Evolutionary conservation across 2,888 invertebrate genomes (phyloP).

Genomic region (Corbicula japonica): DNA sequence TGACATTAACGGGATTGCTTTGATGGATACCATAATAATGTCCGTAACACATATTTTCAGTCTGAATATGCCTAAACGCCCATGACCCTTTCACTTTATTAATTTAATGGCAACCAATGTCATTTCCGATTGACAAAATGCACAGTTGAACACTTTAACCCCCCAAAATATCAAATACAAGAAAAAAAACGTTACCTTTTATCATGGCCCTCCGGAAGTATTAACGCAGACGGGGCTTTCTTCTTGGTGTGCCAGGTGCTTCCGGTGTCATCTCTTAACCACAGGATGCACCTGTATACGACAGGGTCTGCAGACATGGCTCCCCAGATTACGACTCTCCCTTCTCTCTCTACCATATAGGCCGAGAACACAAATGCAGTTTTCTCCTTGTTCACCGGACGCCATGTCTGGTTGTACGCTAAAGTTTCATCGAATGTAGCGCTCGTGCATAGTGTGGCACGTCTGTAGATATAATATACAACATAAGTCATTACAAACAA

Average conservation of each 20-base stretch:
- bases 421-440: neutral
- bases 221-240: neutral
- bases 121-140: too few species aligned
- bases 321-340: neutral
- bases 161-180: too few species aligned
- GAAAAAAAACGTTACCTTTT: neutral
- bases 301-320: neutral
- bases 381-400: neutral
- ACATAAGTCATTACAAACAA: too few species aligned
- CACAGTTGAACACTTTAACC: too few species aligned
- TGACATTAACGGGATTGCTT: too few species aligned
- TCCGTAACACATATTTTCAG: too few species aligned
- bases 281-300: neutral
- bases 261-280: neutral
- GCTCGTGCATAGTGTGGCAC: too few species aligned
- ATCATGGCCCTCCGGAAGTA: neutral
- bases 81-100: too few species aligned
- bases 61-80: too few species aligned
- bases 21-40: too few species aligned
- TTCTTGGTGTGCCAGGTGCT: neutral
- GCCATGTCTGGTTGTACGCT: neutral
- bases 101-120: too few species aligned
- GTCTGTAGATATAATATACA: too few species aligned
- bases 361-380: conserved; percentile 3
- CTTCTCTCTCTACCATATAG: neutral